Conservation (phyloP, 2,113 vertebrate species). For the Loxodonta africana region DNA sequence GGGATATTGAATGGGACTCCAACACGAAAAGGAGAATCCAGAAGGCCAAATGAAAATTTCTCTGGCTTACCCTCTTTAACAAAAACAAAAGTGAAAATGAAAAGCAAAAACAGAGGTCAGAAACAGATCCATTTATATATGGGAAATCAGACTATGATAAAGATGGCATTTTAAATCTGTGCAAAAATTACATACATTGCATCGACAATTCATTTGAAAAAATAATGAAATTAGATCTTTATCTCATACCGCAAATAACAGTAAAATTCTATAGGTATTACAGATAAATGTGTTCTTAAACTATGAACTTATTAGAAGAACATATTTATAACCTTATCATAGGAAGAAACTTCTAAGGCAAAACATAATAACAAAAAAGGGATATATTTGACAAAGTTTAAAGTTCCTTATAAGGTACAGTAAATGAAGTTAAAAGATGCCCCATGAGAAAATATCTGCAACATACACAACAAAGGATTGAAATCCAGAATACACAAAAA, state of each 20-base stretch:
- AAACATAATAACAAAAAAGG: constrained; percentile 15
- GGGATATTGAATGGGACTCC: constrained; percentile 93
- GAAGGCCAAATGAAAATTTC: constrained; percentile 88
- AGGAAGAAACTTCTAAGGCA: constrained; percentile 33
- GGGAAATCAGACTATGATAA: not conserved
- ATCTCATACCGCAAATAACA: not conserved
- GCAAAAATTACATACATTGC: constrained; percentile 1
- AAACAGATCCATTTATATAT: not conserved
- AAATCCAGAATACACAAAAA: constrained; percentile 49
- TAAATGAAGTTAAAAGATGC: not conserved
- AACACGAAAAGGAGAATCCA: constrained; percentile 88
- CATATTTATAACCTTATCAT: not conserved
- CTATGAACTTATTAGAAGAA: not conserved
- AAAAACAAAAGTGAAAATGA: constrained; percentile 67
- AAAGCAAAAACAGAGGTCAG: constrained; percentile 23
- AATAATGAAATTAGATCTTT: constrained; percentile 37
- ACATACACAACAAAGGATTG: not conserved
- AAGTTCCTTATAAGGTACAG: not conserved
- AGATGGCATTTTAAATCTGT: constrained; percentile 34
- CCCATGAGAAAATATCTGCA: constrained; percentile 25
- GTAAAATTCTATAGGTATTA: not conserved
- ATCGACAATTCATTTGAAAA: not conserved
- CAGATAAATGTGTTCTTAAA: not conserved
- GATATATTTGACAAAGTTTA: constrained; percentile 28
- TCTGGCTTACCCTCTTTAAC: constrained; percentile 91